phyloP scores from a whole-genome alignment of 2,797 vertebrate genomes.

The Emydoidea blandingii region DNA sequence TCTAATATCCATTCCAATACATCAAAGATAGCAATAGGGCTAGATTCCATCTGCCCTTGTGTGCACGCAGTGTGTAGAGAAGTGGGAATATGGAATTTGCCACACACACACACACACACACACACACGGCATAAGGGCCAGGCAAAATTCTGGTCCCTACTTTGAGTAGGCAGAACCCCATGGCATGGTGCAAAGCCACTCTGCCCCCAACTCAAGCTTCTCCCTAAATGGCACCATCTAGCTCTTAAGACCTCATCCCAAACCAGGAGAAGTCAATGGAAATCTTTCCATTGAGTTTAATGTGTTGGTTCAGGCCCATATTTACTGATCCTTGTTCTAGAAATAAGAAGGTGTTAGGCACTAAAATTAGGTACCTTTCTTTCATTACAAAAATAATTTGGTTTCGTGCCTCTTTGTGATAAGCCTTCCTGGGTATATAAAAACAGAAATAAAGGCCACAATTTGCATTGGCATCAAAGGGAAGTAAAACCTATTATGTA shows the following conservation, averaged over 20 bases:
- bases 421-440: neutral
- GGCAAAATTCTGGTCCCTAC: neutral
- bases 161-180: neutral
- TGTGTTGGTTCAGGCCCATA: neutral
- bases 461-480: neutral
- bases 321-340: neutral
- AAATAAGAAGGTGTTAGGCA: neutral
- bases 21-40: neutral
- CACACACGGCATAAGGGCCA: neutral
- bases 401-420: neutral
- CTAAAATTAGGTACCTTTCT: neutral
- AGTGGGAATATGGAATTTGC: neutral
- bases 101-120: neutral
- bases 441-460: neutral
- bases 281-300: rapidly evolving
- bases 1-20: neutral
- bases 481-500: neutral
- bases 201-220: neutral
- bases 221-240: neutral
- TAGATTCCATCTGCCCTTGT: neutral
- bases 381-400: neutral
- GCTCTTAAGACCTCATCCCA: neutral
- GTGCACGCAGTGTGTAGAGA: neutral
- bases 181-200: neutral
- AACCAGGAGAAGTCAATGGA: neutral